phyloP scores from a whole-genome alignment of 2,888 invertebrate species.

The Callimorpha dominula region DNA sequence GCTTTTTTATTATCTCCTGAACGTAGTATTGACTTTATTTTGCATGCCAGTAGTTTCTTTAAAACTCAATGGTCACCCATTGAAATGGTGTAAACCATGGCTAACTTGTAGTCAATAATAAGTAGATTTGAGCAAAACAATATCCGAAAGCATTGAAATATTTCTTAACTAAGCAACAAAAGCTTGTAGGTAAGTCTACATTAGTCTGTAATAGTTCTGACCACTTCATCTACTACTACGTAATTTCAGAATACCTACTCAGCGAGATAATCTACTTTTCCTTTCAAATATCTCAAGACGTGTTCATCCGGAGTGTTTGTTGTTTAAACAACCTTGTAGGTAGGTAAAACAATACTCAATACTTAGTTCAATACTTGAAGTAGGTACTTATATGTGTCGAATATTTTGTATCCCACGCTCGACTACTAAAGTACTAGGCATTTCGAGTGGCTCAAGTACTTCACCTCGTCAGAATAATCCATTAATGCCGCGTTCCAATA shows the following conservation, averaged over 20 bases:
- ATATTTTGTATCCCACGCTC: conserved; percentile 55
- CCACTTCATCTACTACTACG: neutral
- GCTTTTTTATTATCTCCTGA: neutral
- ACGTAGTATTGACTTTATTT: no score
- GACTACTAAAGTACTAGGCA: conserved; percentile 35
- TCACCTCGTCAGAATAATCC: conserved; percentile 38
- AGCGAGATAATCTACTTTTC: neutral
- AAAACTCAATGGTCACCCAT: neutral
- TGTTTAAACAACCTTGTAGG: conserved; percentile 18
- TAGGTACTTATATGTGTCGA: conserved; percentile 47
- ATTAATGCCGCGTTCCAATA: no score
- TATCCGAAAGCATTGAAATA: neutral
- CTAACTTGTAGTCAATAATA: neutral
- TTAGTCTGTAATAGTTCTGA: neutral
- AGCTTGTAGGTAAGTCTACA: neutral
- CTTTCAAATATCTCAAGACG: conserved; percentile 1
- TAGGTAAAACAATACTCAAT: conserved; percentile 12
- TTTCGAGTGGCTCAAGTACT: conserved; percentile 51
- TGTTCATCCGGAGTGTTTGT: conserved; percentile 8
- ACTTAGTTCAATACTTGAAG: conserved; percentile 36
- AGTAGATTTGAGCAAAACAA: neutral
- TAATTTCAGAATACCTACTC: neutral
- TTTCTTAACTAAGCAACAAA: neutral
- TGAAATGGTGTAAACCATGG: neutral
- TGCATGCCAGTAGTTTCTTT: neutral